These are phyloP conservation scores for Daktulosphaira vitifoliae DNA, from an alignment of 1,140 invertebrate genomes.

Conservation along the genomic window DNA sequence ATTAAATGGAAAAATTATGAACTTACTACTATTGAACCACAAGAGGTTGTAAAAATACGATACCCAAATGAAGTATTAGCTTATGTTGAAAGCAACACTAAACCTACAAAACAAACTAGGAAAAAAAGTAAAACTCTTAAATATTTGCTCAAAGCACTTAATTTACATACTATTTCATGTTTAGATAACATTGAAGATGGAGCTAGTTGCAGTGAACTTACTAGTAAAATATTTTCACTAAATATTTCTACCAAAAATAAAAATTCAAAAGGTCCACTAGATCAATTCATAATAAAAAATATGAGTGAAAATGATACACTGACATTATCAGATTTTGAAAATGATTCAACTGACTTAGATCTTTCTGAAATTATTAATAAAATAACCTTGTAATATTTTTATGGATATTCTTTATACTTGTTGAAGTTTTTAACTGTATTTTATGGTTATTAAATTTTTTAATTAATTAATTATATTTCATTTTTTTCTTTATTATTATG, in stretches of 20 bases:
- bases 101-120: constrained; percentile 21
- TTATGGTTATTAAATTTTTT: too few relatives aligned
- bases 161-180: not conserved
- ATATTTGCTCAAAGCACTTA: not conserved
- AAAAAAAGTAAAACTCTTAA: constrained; percentile 1
- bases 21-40: constrained; percentile 56
- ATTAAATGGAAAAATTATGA: constrained; percentile 46
- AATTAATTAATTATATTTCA: too few relatives aligned
- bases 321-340: constrained; percentile 36
- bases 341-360: constrained; percentile 32
- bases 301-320: constrained; percentile 27
- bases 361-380: constrained; percentile 35
- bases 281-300: constrained; percentile 1
- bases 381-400: constrained; percentile 25
- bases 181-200: not conserved
- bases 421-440: too few relatives aligned
- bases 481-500: too few relatives aligned
- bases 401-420: too few relatives aligned
- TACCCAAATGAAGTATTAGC: constrained; percentile 57
- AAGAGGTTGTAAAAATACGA: constrained; percentile 52
- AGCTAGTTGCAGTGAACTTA: not conserved
- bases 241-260: not conserved
- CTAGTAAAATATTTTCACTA: not conserved
- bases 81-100: constrained; percentile 52
- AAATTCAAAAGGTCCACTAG: not conserved